These are phyloP conservation scores for Sesamia nonagrioides DNA, from an alignment of 1,140 invertebrate genomes.

Conservation along the genomic window DNA sequence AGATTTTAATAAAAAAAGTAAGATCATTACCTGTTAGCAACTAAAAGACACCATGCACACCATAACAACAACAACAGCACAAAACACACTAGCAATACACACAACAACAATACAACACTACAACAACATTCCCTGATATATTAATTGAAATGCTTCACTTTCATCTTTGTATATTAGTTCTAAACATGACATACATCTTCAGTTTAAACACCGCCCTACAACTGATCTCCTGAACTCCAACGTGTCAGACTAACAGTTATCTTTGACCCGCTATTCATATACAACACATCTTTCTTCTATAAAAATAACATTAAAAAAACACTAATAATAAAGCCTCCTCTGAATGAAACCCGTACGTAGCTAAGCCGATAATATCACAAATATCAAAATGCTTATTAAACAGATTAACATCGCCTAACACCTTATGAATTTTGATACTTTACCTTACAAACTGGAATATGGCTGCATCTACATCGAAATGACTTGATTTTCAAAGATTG, in stretches of 20 bases:
- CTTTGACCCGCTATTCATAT: slow-evolving; percentile 1
- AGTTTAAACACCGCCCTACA: not conserved
- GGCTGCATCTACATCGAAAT: slow-evolving; percentile 34
- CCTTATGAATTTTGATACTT: slow-evolving; percentile 42
- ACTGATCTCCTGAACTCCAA: slow-evolving; percentile 1
- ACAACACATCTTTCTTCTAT: slow-evolving; percentile 7
- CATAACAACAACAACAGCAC: too few relatives aligned
- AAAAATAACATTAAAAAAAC: slow-evolving; percentile 17
- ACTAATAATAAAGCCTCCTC: not conserved
- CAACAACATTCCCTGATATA: not conserved
- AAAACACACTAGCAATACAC: too few relatives aligned
- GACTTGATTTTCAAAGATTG: slow-evolving; percentile 41
- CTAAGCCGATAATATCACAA: slow-evolving; percentile 18
- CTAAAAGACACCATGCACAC: too few relatives aligned
- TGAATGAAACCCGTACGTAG: slow-evolving; percentile 6
- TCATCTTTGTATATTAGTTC: not conserved
- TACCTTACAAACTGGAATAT: slow-evolving; percentile 24
- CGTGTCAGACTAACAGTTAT: slow-evolving; percentile 25
- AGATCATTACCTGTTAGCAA: too few relatives aligned
- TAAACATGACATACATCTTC: not conserved
- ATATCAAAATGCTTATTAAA: not conserved
- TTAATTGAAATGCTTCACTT: not conserved
- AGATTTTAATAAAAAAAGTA: too few relatives aligned
- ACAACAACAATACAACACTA: too few relatives aligned
- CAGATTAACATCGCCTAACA: slow-evolving; percentile 15